Percentiles rank a stretch among this genome's conserved stretches.
These are phyloP conservation scores for Hyaena hyaena DNA, from an alignment of 2,113 vertebrate genomes.

Conservation along the genomic window DNA sequence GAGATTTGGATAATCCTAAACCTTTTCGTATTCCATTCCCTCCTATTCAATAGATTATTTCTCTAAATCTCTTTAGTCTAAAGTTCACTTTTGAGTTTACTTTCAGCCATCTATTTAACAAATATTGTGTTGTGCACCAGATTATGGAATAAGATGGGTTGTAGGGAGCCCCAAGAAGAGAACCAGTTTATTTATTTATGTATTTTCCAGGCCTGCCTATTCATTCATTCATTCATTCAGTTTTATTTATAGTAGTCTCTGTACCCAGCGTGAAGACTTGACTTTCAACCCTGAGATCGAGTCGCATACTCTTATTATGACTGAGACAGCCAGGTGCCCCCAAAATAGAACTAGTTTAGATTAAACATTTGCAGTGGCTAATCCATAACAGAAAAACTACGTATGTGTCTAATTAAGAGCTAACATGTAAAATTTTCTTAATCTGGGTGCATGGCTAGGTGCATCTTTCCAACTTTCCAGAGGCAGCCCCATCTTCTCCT, in stretches of 20 bases:
- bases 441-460: not conserved
- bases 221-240: not conserved
- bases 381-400: conserved; percentile 29
- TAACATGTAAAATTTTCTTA: conserved; percentile 37
- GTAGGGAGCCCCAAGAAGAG: not conserved
- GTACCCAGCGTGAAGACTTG: not conserved
- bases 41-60: not conserved
- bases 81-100: conserved; percentile 35
- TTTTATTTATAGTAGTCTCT: not conserved
- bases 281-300: not conserved
- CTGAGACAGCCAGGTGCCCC: not conserved
- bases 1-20: conserved; percentile 1
- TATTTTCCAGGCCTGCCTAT: not conserved
- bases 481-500: not conserved
- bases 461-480: not conserved
- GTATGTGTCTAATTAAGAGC: not conserved
- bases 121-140: not conserved
- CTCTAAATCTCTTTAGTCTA: not conserved
- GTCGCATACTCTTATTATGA: not conserved
- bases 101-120: not conserved
- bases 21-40: not conserved
- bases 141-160: not conserved
- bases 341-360: not conserved
- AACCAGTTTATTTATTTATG: not conserved
- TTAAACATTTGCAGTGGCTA: not conserved